phyloP scores from a whole-genome alignment of 2,888 invertebrate genomes.

The Polydrusus cervinus region DNA sequence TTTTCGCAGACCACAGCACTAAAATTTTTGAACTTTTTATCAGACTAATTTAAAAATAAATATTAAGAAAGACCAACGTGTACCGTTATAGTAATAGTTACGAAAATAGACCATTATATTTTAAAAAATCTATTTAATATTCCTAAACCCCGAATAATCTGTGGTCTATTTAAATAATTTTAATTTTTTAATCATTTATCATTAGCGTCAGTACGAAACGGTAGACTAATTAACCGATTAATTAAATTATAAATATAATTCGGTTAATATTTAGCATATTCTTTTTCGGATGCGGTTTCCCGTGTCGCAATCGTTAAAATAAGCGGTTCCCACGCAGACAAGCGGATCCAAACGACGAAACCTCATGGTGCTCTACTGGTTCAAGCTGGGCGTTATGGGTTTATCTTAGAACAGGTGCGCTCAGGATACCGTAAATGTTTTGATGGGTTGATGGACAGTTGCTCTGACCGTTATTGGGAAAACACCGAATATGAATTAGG shows the following conservation, averaged over 20 bases:
- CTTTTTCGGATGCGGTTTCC: slow-evolving; percentile 17
- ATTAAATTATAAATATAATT: slow-evolving; percentile 18
- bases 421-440: slow-evolving; percentile 40
- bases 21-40: no score
- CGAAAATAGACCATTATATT: no score
- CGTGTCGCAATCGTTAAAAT: slow-evolving; percentile 9
- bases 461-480: slow-evolving; percentile 31
- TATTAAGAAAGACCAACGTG: no score
- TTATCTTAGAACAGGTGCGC: slow-evolving; percentile 44
- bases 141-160: neutral
- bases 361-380: slow-evolving; percentile 36
- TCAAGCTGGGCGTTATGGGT: slow-evolving; percentile 21
- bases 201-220: slow-evolving; percentile 13
- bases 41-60: no score
- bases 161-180: neutral
- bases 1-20: no score
- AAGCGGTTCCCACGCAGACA: slow-evolving; percentile 31
- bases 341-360: slow-evolving; percentile 28
- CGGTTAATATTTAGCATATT: slow-evolving; percentile 18
- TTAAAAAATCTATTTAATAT: neutral
- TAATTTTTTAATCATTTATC: neutral
- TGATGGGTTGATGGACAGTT: slow-evolving; percentile 39
- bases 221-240: slow-evolving; percentile 12
- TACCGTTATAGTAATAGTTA: no score
- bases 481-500: neutral